phyloP scores from a whole-genome alignment of 2,113 vertebrate species.

The Urocolius indicus region DNA sequence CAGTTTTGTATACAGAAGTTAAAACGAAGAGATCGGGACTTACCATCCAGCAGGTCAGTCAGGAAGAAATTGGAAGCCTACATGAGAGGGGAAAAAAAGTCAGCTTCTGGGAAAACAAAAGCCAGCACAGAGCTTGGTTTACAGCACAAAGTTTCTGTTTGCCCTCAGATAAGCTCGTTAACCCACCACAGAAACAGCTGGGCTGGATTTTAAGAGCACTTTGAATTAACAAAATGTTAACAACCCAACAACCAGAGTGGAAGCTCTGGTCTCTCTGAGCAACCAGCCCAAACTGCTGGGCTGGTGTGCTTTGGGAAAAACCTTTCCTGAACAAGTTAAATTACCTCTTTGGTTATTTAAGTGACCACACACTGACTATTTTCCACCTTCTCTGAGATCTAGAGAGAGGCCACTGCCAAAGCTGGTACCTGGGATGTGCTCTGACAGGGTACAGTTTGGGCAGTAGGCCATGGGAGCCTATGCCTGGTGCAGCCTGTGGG shows the following conservation, averaged over 20 bases:
- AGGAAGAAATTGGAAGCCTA: background rate
- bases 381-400: background rate
- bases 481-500: rapidly evolving
- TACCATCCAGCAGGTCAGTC: background rate
- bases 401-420: background rate
- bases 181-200: background rate
- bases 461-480: rapidly evolving
- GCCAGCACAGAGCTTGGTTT: background rate
- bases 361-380: rapidly evolving
- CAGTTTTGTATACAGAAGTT: background rate
- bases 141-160: background rate
- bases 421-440: rapidly evolving
- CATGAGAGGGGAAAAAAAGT: background rate
- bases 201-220: background rate
- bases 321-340: background rate
- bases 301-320: background rate
- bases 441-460: rapidly evolving
- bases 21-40: background rate
- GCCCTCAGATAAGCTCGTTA: background rate
- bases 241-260: rapidly evolving
- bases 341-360: background rate
- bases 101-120: background rate
- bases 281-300: background rate
- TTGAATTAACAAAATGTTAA: background rate
- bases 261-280: background rate